Conservation (phyloP, 2,113 vertebrate species). For the Sarotherodon lohbergeri region DNA sequence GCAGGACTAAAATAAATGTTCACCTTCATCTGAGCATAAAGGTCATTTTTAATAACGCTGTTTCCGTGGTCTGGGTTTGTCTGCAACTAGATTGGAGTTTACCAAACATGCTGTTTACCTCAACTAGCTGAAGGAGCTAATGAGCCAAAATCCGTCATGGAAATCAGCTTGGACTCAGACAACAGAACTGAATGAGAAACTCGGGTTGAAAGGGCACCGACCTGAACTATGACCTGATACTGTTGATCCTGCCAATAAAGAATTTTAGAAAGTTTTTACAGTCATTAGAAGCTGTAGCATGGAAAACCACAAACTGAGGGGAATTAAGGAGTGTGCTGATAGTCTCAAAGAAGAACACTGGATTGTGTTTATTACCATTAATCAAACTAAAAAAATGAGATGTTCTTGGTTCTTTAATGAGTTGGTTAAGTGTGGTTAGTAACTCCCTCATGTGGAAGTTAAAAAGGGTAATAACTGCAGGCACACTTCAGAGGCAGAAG, state of each 20-base stretch:
- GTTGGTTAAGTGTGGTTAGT: accelerated
- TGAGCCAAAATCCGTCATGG: accelerated
- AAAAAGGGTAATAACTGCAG: accelerated
- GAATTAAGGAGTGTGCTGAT: accelerated
- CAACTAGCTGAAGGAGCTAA: background rate
- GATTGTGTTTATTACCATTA: accelerated
- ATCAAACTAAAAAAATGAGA: background rate
- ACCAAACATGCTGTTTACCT: background rate
- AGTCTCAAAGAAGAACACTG: too few relatives aligned
- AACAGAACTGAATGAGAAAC: background rate
- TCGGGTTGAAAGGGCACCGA: background rate
- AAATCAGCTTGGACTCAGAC: background rate
- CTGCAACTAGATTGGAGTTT: background rate
- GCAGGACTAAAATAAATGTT: background rate
- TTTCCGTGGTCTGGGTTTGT: background rate
- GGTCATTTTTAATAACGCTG: background rate
- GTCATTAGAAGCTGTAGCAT: background rate
- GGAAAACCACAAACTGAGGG: background rate
- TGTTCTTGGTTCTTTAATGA: background rate
- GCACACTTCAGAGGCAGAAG: background rate
- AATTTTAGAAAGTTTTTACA: background rate
- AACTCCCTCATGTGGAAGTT: background rate
- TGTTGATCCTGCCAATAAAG: background rate
- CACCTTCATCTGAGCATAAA: background rate
- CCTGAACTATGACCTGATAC: background rate